Base-by-base conservation (phyloP, 2,888 invertebrate genomes). In the Crossocerus cetratus region DNA sequence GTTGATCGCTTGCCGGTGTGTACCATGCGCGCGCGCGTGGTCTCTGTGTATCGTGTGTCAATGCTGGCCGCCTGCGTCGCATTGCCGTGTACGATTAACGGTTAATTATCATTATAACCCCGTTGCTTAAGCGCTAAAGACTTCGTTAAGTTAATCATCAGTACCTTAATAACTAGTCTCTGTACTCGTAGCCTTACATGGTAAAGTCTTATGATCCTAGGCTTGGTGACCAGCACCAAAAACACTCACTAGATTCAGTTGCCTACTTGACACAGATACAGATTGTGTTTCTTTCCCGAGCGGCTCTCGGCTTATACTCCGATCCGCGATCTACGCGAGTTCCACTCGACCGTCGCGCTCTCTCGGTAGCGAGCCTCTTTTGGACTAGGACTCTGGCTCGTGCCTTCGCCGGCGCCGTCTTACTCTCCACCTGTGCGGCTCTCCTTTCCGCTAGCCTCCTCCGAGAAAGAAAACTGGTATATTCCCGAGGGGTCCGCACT, bases 221-320 rank as follows among this genome's bases (percentile, higher is more conserved):
- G 83, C 85, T 88, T 87, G 90, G 86, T 89, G 89, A 74, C 90
- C 89, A 89, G 90, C 90, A 90, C 88, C 90, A 90, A 88, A 78
- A 85, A 87, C 87, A 86, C 82, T 87, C 87, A 85, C 85, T 89
- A 88, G 84, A 85, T 85, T 75, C 86, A 88, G 86, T 49, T 87
- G 86, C 85, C 89, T 89, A 89, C 88, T 32, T 49, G 86, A 89
- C 89, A 89, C 89, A 89, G 85, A 89, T 89, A 88, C 86, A 86
- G 84, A 86, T 86, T 86, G 69, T 54, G 78, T 76, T 80, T 74
- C 72, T 70, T 78, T 72, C 80, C 78, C 77, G 69, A 65, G 65
- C 59, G 45, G 61, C 63, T 20, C 20, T 14, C 16, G 14, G n/a
- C 49, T 14, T 3, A 2, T n/a, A 49, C 3, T 49, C 49, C 16